These are phyloP conservation scores for Leptosomus discolor DNA, from an alignment of 2,113 vertebrate species.

Conservation along the genomic window DNA sequence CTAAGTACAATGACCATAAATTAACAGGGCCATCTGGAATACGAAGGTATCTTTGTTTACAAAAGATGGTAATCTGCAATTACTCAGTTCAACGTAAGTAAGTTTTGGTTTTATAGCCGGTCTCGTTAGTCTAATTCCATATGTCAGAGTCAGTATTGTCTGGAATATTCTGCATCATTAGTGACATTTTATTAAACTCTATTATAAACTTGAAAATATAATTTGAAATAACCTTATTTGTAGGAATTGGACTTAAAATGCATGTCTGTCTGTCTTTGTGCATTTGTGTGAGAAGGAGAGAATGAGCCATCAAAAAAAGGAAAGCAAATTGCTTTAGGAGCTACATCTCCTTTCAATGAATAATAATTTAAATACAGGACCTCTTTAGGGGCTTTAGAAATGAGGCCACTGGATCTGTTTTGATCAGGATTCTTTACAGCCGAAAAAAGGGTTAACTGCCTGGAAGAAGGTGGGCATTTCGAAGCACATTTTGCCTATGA, in stretches of 20 bases:
- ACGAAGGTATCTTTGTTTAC: neutral
- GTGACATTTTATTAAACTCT: neutral
- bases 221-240: neutral
- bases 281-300: neutral
- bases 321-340: slow-evolving; percentile 18
- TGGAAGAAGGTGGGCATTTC: slow-evolving; percentile 37
- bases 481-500: slow-evolving; percentile 60
- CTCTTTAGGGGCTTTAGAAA: slow-evolving; percentile 8
- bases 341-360: slow-evolving; percentile 12
- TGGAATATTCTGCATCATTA: neutral
- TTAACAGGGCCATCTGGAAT: neutral
- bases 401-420: slow-evolving; percentile 15
- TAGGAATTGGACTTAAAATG: neutral
- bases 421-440: slow-evolving; percentile 27
- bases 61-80: neutral
- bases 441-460: slow-evolving; percentile 67
- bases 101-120: neutral
- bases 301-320: neutral
- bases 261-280: neutral
- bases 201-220: neutral
- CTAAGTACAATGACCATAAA: neutral
- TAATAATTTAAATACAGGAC: slow-evolving; percentile 43
- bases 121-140: neutral
- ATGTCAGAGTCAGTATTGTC: neutral
- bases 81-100: neutral